Base-by-base conservation (phyloP, 37 sponge, comb jelly and placozoan species). In the Axinella damicornis region DNA sequence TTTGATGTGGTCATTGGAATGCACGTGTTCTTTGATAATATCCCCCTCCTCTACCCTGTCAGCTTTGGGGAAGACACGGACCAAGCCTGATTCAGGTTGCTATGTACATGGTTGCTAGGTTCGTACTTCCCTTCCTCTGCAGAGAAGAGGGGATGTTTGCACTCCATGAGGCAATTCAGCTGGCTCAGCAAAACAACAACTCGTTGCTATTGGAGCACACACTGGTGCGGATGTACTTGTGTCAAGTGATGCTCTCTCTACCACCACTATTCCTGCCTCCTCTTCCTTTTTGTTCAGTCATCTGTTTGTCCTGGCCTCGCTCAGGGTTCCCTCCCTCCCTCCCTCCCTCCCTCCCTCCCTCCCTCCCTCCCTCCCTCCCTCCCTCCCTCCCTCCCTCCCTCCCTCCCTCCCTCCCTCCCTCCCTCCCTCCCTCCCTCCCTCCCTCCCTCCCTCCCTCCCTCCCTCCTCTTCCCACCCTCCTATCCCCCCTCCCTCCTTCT, bases 101-200 rank as follows among this genome's bases (percentile, higher is more conserved):
- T 46, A 4, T 4, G 9, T 46, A 9, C 4, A 9, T 9, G 9
- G 46, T 46, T 46, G 46, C 46, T 46, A 46, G 4, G 9, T 46
- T 9, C 9, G 46, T 4, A 12, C 4, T 46, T 46, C 46, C 9
- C 6, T 46, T 46, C 4, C 9, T 9, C 46, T 46, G 46, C 64
- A 86, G 86, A 22, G 65, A 74, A 37, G 84, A 83, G 35, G 84
- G 75, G 1, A 73, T 53, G 1, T 69, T 53, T 61, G 86, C 86
- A 22, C 53, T 86, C 21, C 58, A 86, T 24, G 86, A 86, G 30
- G 78, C 86, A 21, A 71, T 86, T 41, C 60, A 78, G 2, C 25
- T 86, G 38, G 86, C 79, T 11, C 78, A 76, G 53, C 72, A 71
- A 25, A 66, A 76, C 11, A 62, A 69, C 39, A 54, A 66, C 38